A percentile compares a stretch with the other conserved stretches of the same genome.
Conservation (phyloP, 2,797 vertebrate species). For the Prionace glauca region DNA sequence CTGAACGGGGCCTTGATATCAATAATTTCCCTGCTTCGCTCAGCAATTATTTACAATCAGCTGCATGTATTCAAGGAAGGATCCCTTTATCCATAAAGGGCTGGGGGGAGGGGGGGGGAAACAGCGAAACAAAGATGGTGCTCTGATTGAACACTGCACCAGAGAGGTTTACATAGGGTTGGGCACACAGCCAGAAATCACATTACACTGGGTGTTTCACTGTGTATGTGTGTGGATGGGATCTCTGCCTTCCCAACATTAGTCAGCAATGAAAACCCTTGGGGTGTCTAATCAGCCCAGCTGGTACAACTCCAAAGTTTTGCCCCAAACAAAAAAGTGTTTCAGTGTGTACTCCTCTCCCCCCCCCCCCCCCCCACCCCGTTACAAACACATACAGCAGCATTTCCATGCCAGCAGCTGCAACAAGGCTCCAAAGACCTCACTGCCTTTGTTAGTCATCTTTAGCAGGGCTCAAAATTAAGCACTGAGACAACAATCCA, state of each 20-base stretch:
- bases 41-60: constrained; percentile 8
- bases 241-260: not conserved
- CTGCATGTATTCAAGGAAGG: not conserved
- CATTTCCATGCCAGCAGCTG: constrained; percentile 14
- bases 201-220: not conserved
- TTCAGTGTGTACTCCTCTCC: not conserved
- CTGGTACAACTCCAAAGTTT: not conserved
- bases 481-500: not conserved
- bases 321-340: constrained; percentile 18
- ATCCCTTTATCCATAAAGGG: not conserved
- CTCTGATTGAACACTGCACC: not conserved
- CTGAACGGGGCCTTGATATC: not conserved
- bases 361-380: not conserved
- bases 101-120: not conserved
- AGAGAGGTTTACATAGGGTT: not conserved
- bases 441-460: not conserved
- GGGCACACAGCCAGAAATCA: not conserved
- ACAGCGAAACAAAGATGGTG: not conserved
- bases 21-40: not conserved
- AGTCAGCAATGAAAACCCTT: not conserved
- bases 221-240: not conserved
- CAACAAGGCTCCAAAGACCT: constrained; percentile 2
- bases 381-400: not conserved
- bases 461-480: constrained; percentile 11
- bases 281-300: not conserved